Conservation (phyloP, 2,113 vertebrate genomes). For the Sinocyclocheilus rhinocerous region DNA sequence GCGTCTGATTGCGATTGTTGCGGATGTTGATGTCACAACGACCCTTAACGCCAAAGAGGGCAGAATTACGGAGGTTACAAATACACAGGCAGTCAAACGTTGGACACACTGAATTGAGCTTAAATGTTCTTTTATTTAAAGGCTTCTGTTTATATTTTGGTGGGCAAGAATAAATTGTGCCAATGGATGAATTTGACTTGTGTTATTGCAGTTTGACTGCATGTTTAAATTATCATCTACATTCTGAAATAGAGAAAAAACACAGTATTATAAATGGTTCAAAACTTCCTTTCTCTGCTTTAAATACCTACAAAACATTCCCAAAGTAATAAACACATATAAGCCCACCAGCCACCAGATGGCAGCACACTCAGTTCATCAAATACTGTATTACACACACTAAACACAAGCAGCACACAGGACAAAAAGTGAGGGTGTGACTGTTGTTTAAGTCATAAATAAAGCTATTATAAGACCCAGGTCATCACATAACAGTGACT, state of each 20-base stretch:
- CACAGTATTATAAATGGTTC: neutral
- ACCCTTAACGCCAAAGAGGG: constrained; percentile 73
- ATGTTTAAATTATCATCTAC: neutral
- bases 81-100: too few species aligned
- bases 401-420: neutral
- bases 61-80: neutral
- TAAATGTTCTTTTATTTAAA: neutral
- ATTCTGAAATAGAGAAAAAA: neutral
- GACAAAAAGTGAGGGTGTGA: neutral
- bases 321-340: too few species aligned
- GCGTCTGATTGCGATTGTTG: constrained; percentile 89
- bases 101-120: neutral
- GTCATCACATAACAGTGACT: neutral
- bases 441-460: neutral
- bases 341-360: neutral
- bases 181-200: neutral
- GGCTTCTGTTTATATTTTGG: neutral
- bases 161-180: neutral
- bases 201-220: neutral
- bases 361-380: neutral
- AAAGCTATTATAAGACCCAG: neutral
- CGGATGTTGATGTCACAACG: constrained; percentile 90
- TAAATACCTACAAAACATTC: too few species aligned
- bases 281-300: neutral
- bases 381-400: neutral